Evolutionary conservation across 2,888 invertebrate genomes (phyloP), one percentile per base, ranked within the genome.

Genomic region (Macropis europaea): DNA sequence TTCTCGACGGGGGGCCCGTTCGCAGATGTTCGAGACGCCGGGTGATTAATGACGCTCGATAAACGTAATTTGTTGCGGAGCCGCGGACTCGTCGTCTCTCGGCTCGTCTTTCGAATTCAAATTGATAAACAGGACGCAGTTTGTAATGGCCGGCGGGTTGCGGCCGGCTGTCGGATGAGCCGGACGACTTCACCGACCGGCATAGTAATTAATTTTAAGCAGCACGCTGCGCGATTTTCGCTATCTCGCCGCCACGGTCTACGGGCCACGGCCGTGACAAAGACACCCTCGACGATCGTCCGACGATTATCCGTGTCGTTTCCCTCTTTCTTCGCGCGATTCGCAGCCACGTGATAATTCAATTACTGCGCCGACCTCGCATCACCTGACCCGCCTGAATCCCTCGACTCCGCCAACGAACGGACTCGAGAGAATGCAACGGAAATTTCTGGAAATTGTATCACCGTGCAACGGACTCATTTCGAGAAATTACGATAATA

Each of bases 171-270:
- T 87, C 85, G 73, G 63, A 79, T 77, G 76, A 80, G 77, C 53
- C 79, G 83, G 81, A 87, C 84, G 85, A 85, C 87, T 88, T 79
- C 84, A 86, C 60, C 73, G 53, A 40, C 59, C 61, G 69, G 84
- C 84, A 84, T 77, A 81, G 82, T 85, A 87, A 88, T 88, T 87
- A 88, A 88, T 88, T 87, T 85, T 83, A 83, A 87, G 84, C 87
- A 84, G 82, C 84, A 82, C 81, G 84, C 54, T 82, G 82, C 82
- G 84, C 84, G 85, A 86, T 86, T 85, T 85, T 86, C 85, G 78
- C 83, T 82, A 79, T 83, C 82, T 85, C 81, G 74, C 70, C 75
- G 77, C 53, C 66, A 62, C 77, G 59, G 68, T 69, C 62, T 59
- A 50, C 64, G 42, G 11, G 9, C 47, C 64, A 47, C 60, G 68